phyloP scores from a whole-genome alignment of 2,113 vertebrate species.

The Melanotaenia duboulayi region DNA sequence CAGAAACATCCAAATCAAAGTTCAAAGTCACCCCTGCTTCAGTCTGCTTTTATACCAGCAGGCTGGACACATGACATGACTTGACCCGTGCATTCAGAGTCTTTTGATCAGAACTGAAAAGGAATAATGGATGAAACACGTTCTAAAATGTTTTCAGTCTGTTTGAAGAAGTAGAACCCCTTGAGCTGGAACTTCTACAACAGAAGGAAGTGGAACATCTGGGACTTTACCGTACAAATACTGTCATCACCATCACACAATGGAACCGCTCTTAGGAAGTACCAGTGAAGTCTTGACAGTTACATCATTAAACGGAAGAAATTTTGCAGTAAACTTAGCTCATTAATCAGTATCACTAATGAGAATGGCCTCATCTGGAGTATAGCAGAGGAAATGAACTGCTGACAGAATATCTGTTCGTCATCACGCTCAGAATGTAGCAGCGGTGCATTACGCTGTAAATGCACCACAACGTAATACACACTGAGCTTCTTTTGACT shows the following conservation, averaged over 20 bases:
- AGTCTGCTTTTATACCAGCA: background rate
- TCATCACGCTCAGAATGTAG: constrained; percentile 30
- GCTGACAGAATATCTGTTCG: constrained; percentile 26
- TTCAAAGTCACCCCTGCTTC: constrained; percentile 3
- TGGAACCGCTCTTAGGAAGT: background rate
- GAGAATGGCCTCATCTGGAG: constrained; percentile 29
- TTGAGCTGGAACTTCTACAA: background rate
- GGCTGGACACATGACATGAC: background rate
- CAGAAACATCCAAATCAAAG: background rate
- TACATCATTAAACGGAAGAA: constrained; percentile 28
- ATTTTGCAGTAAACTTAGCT: constrained; percentile 13
- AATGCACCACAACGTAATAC: constrained; percentile 2
- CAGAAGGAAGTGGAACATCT: background rate
- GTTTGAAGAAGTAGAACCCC: constrained; percentile 22
- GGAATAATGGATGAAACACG: constrained; percentile 13
- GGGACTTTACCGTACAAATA: constrained; percentile 2
- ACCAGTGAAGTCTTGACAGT: constrained; percentile 19
- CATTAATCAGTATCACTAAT: constrained; percentile 42
- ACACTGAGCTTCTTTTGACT: constrained; percentile 5
- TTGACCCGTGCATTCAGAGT: background rate
- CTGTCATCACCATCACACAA: background rate
- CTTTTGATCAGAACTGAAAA: background rate
- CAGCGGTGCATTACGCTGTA: constrained; percentile 16
- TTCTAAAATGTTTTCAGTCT: constrained; percentile 12
- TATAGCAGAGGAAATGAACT: constrained; percentile 49